Base-by-base conservation (phyloP, 1,140 invertebrate species). In the Holotrichia oblita region DNA sequence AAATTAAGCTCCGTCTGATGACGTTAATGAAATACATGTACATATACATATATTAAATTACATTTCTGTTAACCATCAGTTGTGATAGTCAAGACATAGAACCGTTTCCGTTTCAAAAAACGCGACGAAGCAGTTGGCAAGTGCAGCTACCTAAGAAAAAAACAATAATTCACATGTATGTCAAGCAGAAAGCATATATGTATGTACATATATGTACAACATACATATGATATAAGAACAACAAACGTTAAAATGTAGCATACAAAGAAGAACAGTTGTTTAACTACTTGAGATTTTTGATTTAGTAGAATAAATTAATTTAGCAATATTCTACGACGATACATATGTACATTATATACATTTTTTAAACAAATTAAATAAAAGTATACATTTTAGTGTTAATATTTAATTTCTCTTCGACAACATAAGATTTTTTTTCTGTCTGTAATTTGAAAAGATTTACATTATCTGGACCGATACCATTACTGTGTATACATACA, bases 91-190 rank as follows among this genome's bases (percentile, higher is more conserved):
- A n/a, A 34, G 61, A 64, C 22, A 69, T 34, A 27, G 17, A 69
- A 69, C 10, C 61, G 61, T 69, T 69, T 34, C 17, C 9, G 14
- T 55, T n/a, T 22, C 22, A 22, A 69, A 69, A 69, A 69, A 69
- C 6, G n/a, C 44, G 7, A 69, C 10, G 61, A 69, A 20, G 24
- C 61, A 69, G 61, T 69, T 69, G 61, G 61, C 6, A 69, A 69
- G 61, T 69, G 22, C 61, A 27, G 27, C 22, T 69, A 69, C 22
- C 61, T 69, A 69, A 6, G 59, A 64, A 69, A 69, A 64, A 69
- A 69, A 69, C 22, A 69, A 69, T 69, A 14, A 20, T 69, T 69
- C 61, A 69, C 61, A 69, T 27, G 61, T 22, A 69, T 22, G 22
- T 69, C 20, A 34, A 7, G 22, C 61, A 7, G 61, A 10, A 27